Conservation (phyloP, 1,140 invertebrate genomes). For the Pinna nobilis region DNA sequence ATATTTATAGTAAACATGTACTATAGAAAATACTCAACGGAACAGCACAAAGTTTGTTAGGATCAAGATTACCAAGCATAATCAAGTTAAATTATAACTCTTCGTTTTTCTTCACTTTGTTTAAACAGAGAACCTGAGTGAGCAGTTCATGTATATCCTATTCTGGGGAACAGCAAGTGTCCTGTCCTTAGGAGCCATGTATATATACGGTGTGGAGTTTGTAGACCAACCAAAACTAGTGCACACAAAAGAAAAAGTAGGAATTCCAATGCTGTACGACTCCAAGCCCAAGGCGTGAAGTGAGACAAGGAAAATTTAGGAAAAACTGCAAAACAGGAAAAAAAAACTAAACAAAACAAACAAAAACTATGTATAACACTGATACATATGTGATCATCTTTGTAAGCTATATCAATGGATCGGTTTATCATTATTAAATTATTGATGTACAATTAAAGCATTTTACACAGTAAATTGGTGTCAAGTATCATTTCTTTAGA, state of each 20-base stretch:
- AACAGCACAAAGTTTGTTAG: not conserved
- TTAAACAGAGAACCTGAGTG: constrained; percentile 84
- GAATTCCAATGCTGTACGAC: constrained; percentile 4
- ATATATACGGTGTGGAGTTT: constrained; percentile 86
- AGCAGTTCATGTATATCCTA: constrained; percentile 90
- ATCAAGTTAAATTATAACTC: not conserved
- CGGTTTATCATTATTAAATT: not conserved
- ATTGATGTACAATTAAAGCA: not conserved
- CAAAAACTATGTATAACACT: too few species aligned
- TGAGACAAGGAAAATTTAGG: too few species aligned
- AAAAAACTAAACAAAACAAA: too few species aligned
- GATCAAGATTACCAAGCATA: not conserved
- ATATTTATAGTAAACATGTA: too few species aligned
- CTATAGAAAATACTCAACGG: too few species aligned
- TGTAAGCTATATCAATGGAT: not conserved
- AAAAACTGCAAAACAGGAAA: too few species aligned
- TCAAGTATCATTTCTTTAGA: too few species aligned
- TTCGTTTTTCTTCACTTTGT: constrained; percentile 42
- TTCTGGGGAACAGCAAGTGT: constrained; percentile 87
- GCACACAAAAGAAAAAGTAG: constrained; percentile 50
- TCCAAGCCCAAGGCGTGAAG: not conserved
- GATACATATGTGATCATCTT: too few species aligned
- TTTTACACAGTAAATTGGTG: too few species aligned
- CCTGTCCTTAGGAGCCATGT: constrained; percentile 82
- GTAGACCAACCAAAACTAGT: constrained; percentile 85